Evolutionary conservation across 2,888 invertebrate genomes (phyloP).

Genomic region (Trimorus sp.): DNA sequence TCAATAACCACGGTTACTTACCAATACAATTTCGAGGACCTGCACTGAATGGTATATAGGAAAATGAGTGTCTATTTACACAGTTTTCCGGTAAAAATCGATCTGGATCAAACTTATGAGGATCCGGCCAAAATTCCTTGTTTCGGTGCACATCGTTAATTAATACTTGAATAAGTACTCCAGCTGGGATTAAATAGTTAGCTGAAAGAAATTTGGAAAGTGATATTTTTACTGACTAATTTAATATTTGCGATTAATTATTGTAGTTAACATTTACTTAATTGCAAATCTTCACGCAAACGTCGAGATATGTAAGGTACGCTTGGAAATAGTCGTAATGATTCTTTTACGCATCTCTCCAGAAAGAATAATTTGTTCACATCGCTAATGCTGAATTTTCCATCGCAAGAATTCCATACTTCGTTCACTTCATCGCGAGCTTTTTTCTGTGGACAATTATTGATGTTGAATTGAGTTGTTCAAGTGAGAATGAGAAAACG

Average conservation of each 20-base stretch:
- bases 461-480: background rate
- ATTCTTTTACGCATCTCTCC: conserved; percentile 87
- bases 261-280: background rate
- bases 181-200: conserved; percentile 82
- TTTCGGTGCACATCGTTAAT: conserved; percentile 86
- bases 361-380: conserved; percentile 86
- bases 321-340: conserved; percentile 86
- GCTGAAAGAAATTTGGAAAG: conserved; percentile 72
- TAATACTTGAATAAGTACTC: conserved; percentile 82
- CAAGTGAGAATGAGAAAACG: background rate
- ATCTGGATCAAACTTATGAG: conserved; percentile 80
- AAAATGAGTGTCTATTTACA: conserved; percentile 83
- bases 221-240: background rate
- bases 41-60: conserved; percentile 82
- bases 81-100: conserved; percentile 83
- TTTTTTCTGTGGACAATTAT: conserved; percentile 15
- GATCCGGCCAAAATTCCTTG: conserved; percentile 84
- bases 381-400: conserved; percentile 83
- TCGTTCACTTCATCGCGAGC: conserved; percentile 44
- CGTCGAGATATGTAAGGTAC: conserved; percentile 85
- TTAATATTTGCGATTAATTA: too few relatives aligned
- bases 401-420: conserved; percentile 80
- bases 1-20: conserved; percentile 67
- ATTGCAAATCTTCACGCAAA: conserved; percentile 7
- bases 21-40: conserved; percentile 85